Evolutionary conservation across 2,888 invertebrate species (phyloP), one percentile per base, ranked within the genome.

Genomic region (Drosophila nr. perissopoda): DNA sequence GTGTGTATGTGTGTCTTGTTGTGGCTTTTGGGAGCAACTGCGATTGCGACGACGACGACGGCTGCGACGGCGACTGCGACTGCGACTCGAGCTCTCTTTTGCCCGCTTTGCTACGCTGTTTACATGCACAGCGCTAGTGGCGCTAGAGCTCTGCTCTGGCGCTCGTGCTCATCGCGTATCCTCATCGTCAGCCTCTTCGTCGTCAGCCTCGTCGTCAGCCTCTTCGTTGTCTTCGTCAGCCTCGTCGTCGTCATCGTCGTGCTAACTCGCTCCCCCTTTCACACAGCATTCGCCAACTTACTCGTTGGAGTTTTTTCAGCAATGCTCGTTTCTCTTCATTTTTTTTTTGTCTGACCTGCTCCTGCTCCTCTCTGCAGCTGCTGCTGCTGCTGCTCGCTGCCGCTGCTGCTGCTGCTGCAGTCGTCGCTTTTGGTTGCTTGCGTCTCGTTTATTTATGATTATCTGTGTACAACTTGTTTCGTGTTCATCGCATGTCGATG

Each of bases 401-500:
- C 38, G 42, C 34, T 34, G 56, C 36, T 31, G 49, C 42, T 52
- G 51, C 34, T 40, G 42, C 46, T 58, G 70, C 51, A 34, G 52
- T 27, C 25, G 42, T 42, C 52, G 58, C 62, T 57, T 60, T 56
- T 69, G 49, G 58, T 58, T 77, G 81, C 83, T 71, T 74, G 84
- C 71, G 85, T 79, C 87, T 89, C 90, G 90, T 90, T 90, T 90
- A 89, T 89, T 90, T 89, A 89, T 89, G 89, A 89, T 89, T 89
- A 89, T 89, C 88, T 89, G 88, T 89, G 89, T 90, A 89, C 88
- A 89, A 89, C 89, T 90, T 89, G 88, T 89, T 89, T 84, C 88
- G 79, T 90, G 88, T 90, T 87, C 81, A 82, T 89, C 83, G 88
- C 86, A 89, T 88, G 88, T 83, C 78, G 90, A 79, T 82, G 79